phyloP scores from a whole-genome alignment of 2,888 invertebrate genomes.

The Hirtodrosophila trivittata region DNA sequence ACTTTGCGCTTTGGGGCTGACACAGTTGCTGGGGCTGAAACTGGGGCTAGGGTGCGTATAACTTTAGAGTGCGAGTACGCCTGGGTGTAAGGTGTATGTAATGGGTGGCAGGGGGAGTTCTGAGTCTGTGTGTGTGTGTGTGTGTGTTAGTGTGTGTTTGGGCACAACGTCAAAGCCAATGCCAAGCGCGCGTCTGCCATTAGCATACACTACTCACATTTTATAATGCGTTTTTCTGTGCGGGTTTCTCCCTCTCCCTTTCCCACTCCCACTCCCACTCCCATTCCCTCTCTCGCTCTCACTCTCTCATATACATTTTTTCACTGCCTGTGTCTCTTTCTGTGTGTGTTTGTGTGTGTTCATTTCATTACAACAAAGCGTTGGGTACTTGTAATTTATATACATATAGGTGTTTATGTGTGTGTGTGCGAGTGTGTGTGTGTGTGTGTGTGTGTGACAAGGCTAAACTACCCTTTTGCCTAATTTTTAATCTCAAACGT shows the following conservation, averaged over 20 bases:
- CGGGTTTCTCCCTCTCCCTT: conserved; percentile 18
- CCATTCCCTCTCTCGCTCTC: conserved; percentile 8
- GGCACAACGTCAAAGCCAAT: conserved; percentile 54
- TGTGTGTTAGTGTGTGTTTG: conserved; percentile 15
- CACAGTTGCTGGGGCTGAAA: conserved; percentile 14
- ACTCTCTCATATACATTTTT: conserved; percentile 28
- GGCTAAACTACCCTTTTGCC: conserved; percentile 75
- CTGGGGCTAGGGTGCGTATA: not conserved
- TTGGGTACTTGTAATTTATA: conserved; percentile 53
- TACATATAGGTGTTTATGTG: conserved; percentile 27
- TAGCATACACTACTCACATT: conserved; percentile 77
- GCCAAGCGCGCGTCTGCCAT: conserved; percentile 68
- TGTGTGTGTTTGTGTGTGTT: conserved; percentile 25
- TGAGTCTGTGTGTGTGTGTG: no score
- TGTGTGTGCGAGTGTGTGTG: conserved; percentile 13
- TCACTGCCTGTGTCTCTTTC: not conserved
- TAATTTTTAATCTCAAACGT: conserved; percentile 74
- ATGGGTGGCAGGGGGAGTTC: conserved; percentile 21
- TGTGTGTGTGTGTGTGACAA: conserved; percentile 34
- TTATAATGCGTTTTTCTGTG: conserved; percentile 66
- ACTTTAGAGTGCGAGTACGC: not conserved
- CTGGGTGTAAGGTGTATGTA: not conserved
- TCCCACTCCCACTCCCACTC: not conserved
- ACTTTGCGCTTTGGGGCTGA: conserved; percentile 48
- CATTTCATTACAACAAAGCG: conserved; percentile 57